Base-by-base conservation (phyloP, 2,113 vertebrate genomes). In the Saimiri boliviensis region DNA sequence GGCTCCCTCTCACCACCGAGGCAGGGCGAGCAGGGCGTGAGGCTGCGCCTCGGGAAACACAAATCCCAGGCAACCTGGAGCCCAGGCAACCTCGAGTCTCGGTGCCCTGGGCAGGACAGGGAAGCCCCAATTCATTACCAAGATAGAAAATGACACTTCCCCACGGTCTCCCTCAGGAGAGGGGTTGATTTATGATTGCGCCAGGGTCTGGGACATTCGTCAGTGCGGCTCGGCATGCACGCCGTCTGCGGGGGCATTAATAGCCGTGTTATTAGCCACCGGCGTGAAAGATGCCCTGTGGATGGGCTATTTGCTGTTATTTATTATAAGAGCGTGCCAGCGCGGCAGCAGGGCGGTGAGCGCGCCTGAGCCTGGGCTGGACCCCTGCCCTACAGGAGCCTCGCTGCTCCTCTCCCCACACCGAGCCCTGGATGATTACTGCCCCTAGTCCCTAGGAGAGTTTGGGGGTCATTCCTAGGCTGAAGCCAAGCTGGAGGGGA, bases 281-380 rank as follows among this genome's bases (percentile, higher is more conserved):
- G 8, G 95, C 42, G 77, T 97, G 97, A 97, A 97, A 89, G 98
- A 98, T 97, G 97, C 98, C 96, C 96, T 93, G 95, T 8, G 79
- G 96, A 97, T 92, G 71, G 95, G 95, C 97, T 94, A 96, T 97
- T 98, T 98, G 87, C 97, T 89, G 95, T 98, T 98, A 98, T 98
- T 98, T 98, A 98, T 98, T 97, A 96, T 63, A 87, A 94, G 96
- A 97, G 95, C 85, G 19, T n/a, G 89, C 96, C 96, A 96, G 92
- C 95, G 91, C 60, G 1, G 94, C 89, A 54, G 93, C 63, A 9
- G 66, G 84, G 73, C 81, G 25, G 68, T 27, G 0, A 74, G 76
- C 25, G 4, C 11, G 13, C 37, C 32, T 9, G 80, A 95, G 80
- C 86, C 56, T 10, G 6, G 2, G 71, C 71, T 27, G 0, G 1